Evolutionary conservation across 2,888 invertebrate genomes (phyloP), one percentile per base, ranked within the genome.

Genomic region (Bombyx huttoni): DNA sequence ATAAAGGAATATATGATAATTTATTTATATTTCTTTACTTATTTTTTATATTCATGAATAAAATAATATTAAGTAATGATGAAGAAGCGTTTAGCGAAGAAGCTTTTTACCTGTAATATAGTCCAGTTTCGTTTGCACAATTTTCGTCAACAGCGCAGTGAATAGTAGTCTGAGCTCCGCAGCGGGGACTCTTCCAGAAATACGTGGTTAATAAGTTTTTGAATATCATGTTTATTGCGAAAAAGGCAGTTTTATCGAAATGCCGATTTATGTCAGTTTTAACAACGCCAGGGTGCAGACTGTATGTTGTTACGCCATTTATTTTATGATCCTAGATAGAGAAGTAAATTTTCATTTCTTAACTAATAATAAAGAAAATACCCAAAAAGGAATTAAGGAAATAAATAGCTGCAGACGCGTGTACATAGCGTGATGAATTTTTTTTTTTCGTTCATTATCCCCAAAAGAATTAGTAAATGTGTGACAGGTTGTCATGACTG

Each of bases 151-250:
- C 81, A 0, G 93, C 90, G 65, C 94, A 94, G 70, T 94, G 91
- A 53, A 95, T 89, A 0, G 91, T 90, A 1, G 94, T 94, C 78
- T 95, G 95, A 0, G 95, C 94, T 2, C 95, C 93, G 64, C 90
- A 89, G 56, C 80, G 76, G 0, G 90, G 82, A 7, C 77, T 81
- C 64, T 91, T 89, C 49, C 89, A 70, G 57, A 90, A 82, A 34
- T 61, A 53, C 8, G 58, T 52, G 6, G 58, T 51, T 14, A 76
- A 68, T 0, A 84, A 8, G 52, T 51, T 49, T 8, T 53, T 55
- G 49, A 56, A 61, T 12, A 61, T 40, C 10, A 51, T 48, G 9
- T 54, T 57, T 35, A 35, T 48, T 13, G 60, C 54, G 34, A 54
- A 55, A 52, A 61, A 56, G 0, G 75, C 56, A 1, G 63, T 55